Conservation (phyloP, 2,113 vertebrate genomes). For the Haemorhous mexicanus region DNA sequence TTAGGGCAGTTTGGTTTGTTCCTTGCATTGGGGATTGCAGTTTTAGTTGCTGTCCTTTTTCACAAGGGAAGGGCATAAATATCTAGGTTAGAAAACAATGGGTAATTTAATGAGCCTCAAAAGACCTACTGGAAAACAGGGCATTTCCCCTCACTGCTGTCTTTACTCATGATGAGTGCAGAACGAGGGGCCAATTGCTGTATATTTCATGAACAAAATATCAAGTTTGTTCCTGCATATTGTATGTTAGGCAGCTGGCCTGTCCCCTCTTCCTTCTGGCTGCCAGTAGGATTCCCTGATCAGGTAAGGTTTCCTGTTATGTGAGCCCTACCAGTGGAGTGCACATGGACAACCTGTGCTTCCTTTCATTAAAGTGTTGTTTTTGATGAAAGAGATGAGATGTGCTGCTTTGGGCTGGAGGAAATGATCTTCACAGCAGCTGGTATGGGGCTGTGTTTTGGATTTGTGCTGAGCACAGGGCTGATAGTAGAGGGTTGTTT, state of each 20-base stretch:
- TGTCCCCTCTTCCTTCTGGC: not conserved
- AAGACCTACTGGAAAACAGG: not conserved
- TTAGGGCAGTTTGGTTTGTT: not conserved
- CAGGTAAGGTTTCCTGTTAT: not conserved
- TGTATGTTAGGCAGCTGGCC: constrained; percentile 2
- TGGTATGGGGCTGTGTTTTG: not conserved
- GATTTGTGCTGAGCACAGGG: not conserved
- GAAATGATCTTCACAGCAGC: not conserved
- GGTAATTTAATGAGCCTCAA: not conserved
- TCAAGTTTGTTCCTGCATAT: not conserved
- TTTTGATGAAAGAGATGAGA: not conserved
- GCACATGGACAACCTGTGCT: not conserved
- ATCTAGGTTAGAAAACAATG: not conserved
- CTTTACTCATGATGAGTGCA: not conserved
- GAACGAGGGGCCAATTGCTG: not conserved
- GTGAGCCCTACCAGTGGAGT: not conserved
- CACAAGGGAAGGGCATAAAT: not conserved
- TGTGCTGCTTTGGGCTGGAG: not conserved
- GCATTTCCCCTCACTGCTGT: not conserved
- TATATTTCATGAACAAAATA: constrained; percentile 44
- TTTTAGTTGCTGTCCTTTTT: not conserved
- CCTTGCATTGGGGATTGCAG: not conserved
- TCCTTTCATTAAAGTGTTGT: not conserved
- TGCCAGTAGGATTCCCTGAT: not conserved
- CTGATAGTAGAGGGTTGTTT: not conserved